Conservation (phyloP, 2,113 vertebrate species). For the Bungarus multicinctus region DNA sequence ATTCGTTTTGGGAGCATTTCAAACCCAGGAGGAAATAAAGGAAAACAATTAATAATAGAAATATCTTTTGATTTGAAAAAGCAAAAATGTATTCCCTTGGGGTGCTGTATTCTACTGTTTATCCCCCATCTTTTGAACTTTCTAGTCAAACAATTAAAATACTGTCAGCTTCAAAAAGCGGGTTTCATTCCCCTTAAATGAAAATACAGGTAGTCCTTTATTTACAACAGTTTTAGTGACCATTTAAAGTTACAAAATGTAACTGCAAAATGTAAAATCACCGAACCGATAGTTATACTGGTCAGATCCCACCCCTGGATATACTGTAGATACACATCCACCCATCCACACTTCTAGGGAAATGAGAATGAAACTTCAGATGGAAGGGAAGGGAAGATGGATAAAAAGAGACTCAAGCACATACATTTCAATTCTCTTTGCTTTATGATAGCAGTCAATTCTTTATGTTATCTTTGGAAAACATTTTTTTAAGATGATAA, state of each 20-base stretch:
- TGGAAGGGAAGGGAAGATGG: background rate
- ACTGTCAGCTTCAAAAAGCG: background rate
- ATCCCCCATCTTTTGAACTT: background rate
- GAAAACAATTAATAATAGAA: conserved; percentile 36
- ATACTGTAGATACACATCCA: background rate
- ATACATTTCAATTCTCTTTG: background rate
- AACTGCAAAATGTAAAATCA: too few species aligned
- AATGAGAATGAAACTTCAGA: background rate
- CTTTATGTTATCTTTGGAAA: background rate
- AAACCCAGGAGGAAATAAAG: conserved; percentile 31
- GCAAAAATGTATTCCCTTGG: background rate
- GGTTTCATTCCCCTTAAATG: background rate
- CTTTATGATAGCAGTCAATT: background rate
- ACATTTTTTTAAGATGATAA: accelerated
- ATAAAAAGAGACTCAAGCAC: background rate
- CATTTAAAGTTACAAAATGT: background rate
- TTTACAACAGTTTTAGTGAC: background rate
- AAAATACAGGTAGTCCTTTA: background rate
- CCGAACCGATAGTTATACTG: too few species aligned
- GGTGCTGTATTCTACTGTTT: background rate
- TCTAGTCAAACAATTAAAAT: background rate
- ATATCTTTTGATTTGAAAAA: background rate
- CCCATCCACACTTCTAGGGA: background rate
- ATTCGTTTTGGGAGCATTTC: conserved; percentile 48
- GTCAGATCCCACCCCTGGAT: background rate